A percentile compares a stretch with the other conserved stretches of the same genome.
phyloP scores from a whole-genome alignment of 2,113 vertebrate species.

The Neodon shergylaensis region DNA sequence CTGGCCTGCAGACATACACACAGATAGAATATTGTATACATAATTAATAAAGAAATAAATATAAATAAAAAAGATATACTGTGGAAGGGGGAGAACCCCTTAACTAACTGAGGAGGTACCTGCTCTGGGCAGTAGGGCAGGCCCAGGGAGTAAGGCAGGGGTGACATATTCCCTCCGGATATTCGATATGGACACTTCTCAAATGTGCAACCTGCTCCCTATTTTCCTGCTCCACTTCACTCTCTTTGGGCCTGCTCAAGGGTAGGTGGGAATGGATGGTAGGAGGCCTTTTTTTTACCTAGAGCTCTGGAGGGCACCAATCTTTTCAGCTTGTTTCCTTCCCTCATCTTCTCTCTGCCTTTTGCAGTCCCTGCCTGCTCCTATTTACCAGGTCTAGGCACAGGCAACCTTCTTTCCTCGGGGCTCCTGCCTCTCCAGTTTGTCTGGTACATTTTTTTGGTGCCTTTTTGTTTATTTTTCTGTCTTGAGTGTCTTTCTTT shows the following conservation, averaged over 20 bases:
- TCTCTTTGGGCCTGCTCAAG: constrained; percentile 68
- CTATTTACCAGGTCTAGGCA: too few relatives aligned
- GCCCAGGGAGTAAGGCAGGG: constrained; percentile 65
- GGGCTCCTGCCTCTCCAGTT: constrained; percentile 74
- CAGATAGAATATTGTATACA: too few relatives aligned
- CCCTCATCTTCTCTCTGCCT: constrained; percentile 78
- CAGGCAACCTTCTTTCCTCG: neutral
- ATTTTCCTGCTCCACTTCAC: constrained; percentile 61
- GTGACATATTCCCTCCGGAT: constrained; percentile 73
- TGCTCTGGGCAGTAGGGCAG: constrained; percentile 75
- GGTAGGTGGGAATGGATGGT: constrained; percentile 74
- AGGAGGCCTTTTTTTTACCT: constrained; percentile 70
- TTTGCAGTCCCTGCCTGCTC: too few relatives aligned
- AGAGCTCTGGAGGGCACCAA: constrained; percentile 81
- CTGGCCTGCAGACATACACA: too few relatives aligned
- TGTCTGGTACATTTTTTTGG: constrained; percentile 81
- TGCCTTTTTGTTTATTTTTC: constrained; percentile 83
- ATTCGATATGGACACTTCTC: constrained; percentile 75
- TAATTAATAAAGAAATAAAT: too few relatives aligned
- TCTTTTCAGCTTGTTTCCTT: constrained; percentile 80
- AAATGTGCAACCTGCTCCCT: constrained; percentile 73
- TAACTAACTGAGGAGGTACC: constrained; percentile 82
- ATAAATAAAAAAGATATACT: too few relatives aligned
- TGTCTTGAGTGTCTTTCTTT: too few relatives aligned
- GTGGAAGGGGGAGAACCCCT: constrained; percentile 82